These are phyloP conservation scores for Cirrhinus molitorella DNA, from an alignment of 2,797 vertebrate genomes.

Conservation along the genomic window DNA sequence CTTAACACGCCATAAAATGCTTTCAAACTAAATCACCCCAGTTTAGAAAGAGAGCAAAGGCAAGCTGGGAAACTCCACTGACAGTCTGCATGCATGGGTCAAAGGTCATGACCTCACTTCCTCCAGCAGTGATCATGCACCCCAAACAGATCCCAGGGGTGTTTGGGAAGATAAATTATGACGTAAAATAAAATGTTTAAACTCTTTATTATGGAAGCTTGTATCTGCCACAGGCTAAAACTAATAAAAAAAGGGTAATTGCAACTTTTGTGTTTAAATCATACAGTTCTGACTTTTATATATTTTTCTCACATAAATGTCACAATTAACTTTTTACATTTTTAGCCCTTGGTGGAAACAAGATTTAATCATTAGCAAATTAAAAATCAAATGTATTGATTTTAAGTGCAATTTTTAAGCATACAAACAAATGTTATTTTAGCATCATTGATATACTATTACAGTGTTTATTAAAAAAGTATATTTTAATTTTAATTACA, in stretches of 20 bases:
- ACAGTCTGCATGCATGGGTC: background rate
- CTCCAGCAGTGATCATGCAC: background rate
- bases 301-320: too few species aligned
- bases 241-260: too few species aligned
- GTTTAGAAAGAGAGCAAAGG: background rate
- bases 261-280: background rate
- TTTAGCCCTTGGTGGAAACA: background rate
- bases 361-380: too few species aligned
- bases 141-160: background rate
- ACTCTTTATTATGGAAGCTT: background rate
- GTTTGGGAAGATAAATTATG: background rate
- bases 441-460: too few species aligned
- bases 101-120: background rate
- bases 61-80: background rate
- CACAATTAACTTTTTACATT: background rate
- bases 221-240: background rate
- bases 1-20: background rate
- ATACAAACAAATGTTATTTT: too few species aligned
- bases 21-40: slow-evolving; percentile 1
- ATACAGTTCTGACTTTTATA: background rate
- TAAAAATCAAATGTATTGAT: too few species aligned
- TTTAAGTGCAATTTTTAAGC: too few species aligned
- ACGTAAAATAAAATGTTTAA: too few species aligned
- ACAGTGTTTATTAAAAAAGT: too few species aligned
- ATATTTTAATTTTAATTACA: too few species aligned